Evolutionary conservation across 1,140 invertebrate genomes (phyloP), one percentile per base, ranked within the genome.

Genomic region (Triops cancriformis): DNA sequence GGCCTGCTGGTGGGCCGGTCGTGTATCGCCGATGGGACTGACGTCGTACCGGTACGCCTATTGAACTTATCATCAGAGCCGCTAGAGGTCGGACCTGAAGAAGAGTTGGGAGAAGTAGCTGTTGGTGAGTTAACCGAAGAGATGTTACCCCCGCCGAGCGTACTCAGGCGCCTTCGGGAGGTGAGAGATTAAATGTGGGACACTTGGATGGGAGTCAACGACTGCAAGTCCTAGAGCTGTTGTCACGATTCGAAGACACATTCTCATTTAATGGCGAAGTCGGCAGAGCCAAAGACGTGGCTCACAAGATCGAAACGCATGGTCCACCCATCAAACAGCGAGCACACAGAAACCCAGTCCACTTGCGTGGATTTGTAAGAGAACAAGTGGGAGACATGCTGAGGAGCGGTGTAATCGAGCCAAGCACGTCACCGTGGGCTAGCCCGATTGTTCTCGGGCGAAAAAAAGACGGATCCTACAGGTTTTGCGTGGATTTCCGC

Each of bases 401-500:
- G n/a, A n/a, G n/a, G n/a, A n/a, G n/a, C n/a, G n/a, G n/a, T n/a
- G n/a, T n/a, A n/a, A n/a, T n/a, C n/a, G n/a, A n/a, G n/a, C n/a
- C n/a, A n/a, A n/a, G n/a, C n/a, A n/a, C n/a, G n/a, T n/a, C n/a
- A n/a, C n/a, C 84, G 0, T 89, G 86, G 84, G 81, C 83, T 10
- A 83, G 83, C 0, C 87, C 86, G 0, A 80, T 87, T 0, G 83
- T 89, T 0, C 74, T 88, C n/a, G 84, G 88, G 0, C 81, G 82
- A 79, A 90, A 90, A 78, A 86, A 86, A 42, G 85, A 88, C 76
- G 83, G 83, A 5, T 79, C 78, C 0, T 79, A 80, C 1, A 74
- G 86, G 11, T 86, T 87, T 73, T 87, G 87, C 81, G 80, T 88
- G 0, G 87, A 89, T 80, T 88, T 84, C 80, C 79, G 87, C 7